phyloP scores from a whole-genome alignment of 2,113 vertebrate species.

The Python bivittatus region DNA sequence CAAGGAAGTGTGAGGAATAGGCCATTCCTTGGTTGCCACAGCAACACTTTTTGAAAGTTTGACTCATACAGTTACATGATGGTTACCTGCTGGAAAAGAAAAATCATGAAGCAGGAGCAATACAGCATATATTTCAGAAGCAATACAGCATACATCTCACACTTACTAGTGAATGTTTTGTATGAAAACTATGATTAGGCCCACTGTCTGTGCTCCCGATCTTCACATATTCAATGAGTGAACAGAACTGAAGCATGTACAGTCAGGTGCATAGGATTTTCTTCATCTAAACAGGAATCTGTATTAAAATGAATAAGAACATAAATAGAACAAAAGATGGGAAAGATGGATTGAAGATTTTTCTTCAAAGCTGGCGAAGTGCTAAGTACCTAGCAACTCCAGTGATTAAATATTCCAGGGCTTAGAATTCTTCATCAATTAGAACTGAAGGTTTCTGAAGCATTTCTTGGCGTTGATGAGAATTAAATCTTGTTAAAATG shows the following conservation, averaged over 20 bases:
- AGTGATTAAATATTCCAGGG: not conserved
- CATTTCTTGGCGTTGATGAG: not conserved
- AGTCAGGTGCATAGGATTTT: not conserved
- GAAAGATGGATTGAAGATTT: not conserved
- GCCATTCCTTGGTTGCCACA: not conserved
- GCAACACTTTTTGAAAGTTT: constrained; percentile 1
- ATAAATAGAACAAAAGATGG: not conserved
- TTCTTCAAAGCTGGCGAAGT: not conserved
- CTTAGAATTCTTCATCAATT: not conserved
- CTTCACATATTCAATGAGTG: not conserved
- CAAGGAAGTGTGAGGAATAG: not conserved
- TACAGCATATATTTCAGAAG: not conserved
- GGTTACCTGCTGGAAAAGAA: not conserved
- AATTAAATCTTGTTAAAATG: not conserved
- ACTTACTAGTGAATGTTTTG: not conserved
- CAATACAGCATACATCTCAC: not conserved
- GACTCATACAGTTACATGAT: not conserved
- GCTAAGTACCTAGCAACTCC: not conserved
- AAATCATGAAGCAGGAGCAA: not conserved
- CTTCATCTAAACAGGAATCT: not conserved
- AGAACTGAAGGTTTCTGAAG: not conserved
- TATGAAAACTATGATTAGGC: not conserved
- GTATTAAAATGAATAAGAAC: not conserved
- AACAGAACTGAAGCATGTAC: not conserved
- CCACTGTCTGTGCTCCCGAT: not conserved